Conservation (phyloP, 2,888 invertebrate genomes). For the Coelinius sp. region DNA sequence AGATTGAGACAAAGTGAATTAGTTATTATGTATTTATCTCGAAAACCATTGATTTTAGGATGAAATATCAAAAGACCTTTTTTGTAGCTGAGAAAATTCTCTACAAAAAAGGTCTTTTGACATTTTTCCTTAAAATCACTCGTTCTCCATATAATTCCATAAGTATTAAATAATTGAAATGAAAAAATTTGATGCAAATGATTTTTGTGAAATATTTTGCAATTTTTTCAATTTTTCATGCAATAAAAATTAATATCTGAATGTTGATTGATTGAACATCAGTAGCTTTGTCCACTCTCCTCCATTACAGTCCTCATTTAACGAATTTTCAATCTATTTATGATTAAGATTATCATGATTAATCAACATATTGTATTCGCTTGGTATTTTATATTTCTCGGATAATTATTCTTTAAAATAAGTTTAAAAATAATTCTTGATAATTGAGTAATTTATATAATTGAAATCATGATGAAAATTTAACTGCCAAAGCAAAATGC, state of each 20-base stretch:
- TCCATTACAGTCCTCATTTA: neutral
- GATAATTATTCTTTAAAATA: conserved; percentile 44
- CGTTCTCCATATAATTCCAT: too few relatives aligned
- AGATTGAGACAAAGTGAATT: neutral
- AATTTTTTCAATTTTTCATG: neutral
- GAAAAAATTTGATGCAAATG: too few relatives aligned
- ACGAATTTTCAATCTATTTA: conserved; percentile 38
- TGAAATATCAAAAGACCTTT: too few relatives aligned
- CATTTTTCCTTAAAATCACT: too few relatives aligned
- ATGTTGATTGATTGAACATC: neutral
- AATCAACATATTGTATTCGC: conserved; percentile 35
- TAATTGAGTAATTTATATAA: conserved; percentile 10
- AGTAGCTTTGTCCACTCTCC: neutral
- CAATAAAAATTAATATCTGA: neutral
- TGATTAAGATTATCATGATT: conserved; percentile 40
- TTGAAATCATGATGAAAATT: conserved; percentile 50
- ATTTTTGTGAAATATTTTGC: too few relatives aligned
- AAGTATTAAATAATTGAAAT: too few relatives aligned
- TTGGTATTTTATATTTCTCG: conserved; percentile 43
- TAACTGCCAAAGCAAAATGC: conserved; percentile 68
- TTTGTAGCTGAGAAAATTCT: too few relatives aligned
- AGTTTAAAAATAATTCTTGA: conserved; percentile 30
- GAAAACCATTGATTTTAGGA: too few relatives aligned
- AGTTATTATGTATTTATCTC: too few relatives aligned
- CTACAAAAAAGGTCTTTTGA: too few relatives aligned